Percentiles rank a stretch among this genome's conserved stretches.
Conservation (phyloP, 2,888 invertebrate genomes). For the Barypeithes pellucidus region DNA sequence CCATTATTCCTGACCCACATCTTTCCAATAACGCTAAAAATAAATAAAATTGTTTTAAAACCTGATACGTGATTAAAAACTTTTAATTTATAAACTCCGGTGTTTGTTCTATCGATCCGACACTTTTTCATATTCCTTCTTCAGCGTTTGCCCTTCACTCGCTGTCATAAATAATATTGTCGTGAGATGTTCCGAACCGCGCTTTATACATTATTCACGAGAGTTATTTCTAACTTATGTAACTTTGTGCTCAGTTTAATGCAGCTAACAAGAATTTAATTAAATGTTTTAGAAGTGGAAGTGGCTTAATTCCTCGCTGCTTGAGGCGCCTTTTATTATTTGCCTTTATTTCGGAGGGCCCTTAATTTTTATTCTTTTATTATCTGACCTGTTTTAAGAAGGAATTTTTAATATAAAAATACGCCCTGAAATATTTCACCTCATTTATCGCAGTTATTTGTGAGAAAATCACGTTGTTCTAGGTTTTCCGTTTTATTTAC, state of each 20-base stretch:
- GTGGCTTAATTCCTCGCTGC: slow-evolving; percentile 41
- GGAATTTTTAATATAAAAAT: slow-evolving; percentile 6
- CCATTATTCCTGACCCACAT: background rate
- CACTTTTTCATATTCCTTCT: background rate
- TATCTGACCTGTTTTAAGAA: background rate
- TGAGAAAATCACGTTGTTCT: background rate
- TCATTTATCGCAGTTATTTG: too few species aligned
- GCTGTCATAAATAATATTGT: slow-evolving; percentile 59
- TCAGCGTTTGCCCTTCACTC: slow-evolving; percentile 29
- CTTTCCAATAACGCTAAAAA: background rate
- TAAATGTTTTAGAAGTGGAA: slow-evolving; percentile 44
- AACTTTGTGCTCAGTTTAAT: slow-evolving; percentile 53
- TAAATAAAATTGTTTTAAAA: background rate
- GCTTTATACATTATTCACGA: slow-evolving; percentile 60
- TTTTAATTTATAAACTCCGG: slow-evolving; percentile 5
- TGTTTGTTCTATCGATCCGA: slow-evolving; percentile 21
- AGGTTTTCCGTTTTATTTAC: background rate
- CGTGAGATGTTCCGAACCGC: slow-evolving; percentile 55
- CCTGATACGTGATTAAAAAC: background rate
- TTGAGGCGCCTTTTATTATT: slow-evolving; percentile 26
- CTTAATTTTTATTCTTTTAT: background rate
- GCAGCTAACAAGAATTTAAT: slow-evolving; percentile 55
- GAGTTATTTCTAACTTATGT: slow-evolving; percentile 56
- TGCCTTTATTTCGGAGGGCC: slow-evolving; percentile 20
- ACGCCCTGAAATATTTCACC: too few species aligned